Base-by-base conservation (phyloP, 2,113 vertebrate species). In the Crotophaga sulcirostris region DNA sequence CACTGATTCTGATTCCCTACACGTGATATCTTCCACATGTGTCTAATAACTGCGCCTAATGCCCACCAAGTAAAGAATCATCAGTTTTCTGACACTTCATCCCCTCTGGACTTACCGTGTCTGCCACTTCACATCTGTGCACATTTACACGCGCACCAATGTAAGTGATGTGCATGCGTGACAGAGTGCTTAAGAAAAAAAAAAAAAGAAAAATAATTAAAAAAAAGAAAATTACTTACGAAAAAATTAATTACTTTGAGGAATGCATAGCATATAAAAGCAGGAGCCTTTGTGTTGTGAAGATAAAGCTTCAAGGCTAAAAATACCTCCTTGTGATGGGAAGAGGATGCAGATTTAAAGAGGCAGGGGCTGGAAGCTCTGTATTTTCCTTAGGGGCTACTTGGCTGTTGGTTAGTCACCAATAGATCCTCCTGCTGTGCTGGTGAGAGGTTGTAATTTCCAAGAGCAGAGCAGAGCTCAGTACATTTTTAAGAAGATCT, bases 341-440 rank as follows among this genome's bases (percentile, higher is more conserved):
- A 68, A 84, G 28, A 72, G 38, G 70, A 73, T 38, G 70, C 34
- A 92, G 82, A 92, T 95, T 84, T 90, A 87, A 60, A 82, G 90
- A 93, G 51, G 29, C 9, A 0, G 28, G 10, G 31, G 73, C 25
- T 17, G 15, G 60, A 91, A 87, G 79, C 24, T 24, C 34, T 70
- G 68, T 10, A 5, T 84, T 89, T 81, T 93, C 78, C 87, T 75
- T 20, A 44, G 44, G n/a, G 38, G 18, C 18, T 34, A 9, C 15
- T 79, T 2, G 2, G 23, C 82, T 55, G 21, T n/a, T 23, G 47
- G 23, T 54, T 70, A 51, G 16, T 14, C 29, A 80, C 45, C 38
- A 49, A n/a, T 5, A 56, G 49, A 69, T 89, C 40, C 83, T 64
- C 60, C 34, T 42, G 49, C 8, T 11, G n/a, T 45, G 6, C 28